Conservation (phyloP, 2,888 invertebrate genomes). For the Aspidapion aeneum region DNA sequence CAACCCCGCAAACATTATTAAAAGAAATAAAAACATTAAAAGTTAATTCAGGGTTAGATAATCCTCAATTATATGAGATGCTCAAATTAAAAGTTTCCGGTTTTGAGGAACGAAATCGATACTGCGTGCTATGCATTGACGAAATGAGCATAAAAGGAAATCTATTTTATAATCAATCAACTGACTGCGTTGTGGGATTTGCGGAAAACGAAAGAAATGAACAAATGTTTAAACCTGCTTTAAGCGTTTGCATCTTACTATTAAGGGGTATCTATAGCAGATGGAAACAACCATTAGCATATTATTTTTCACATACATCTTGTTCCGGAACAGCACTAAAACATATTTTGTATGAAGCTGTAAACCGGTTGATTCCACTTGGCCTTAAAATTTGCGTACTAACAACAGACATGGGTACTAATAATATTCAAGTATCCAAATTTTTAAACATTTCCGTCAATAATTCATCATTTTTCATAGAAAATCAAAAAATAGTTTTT, state of each 20-base stretch:
- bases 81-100: constrained; percentile 6
- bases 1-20: neutral
- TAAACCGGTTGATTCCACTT: neutral
- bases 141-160: constrained; percentile 24
- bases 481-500: constrained; percentile 23
- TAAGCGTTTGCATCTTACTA: constrained; percentile 20
- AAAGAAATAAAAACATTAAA: constrained; percentile 1
- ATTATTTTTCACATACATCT: constrained; percentile 11
- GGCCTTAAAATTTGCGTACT: neutral
- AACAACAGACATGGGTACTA: constrained; percentile 22
- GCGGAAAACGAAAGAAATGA: constrained; percentile 8
- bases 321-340: neutral
- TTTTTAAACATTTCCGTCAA: constrained; percentile 18
- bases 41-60: constrained; percentile 3
- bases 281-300: constrained; percentile 27
- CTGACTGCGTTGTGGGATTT: constrained; percentile 24
- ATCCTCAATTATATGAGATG: constrained; percentile 5
- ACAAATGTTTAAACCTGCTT: constrained; percentile 18
- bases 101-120: constrained; percentile 9
- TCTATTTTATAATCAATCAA: constrained; percentile 20
- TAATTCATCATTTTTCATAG: constrained; percentile 23
- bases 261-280: constrained; percentile 20
- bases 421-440: constrained; percentile 18
- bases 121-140: constrained; percentile 20
- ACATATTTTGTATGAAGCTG: neutral